These are phyloP conservation scores for Umimayanthus chanpuru DNA, from an alignment of 92 coral and sea anemone species.

Conservation along the genomic window DNA sequence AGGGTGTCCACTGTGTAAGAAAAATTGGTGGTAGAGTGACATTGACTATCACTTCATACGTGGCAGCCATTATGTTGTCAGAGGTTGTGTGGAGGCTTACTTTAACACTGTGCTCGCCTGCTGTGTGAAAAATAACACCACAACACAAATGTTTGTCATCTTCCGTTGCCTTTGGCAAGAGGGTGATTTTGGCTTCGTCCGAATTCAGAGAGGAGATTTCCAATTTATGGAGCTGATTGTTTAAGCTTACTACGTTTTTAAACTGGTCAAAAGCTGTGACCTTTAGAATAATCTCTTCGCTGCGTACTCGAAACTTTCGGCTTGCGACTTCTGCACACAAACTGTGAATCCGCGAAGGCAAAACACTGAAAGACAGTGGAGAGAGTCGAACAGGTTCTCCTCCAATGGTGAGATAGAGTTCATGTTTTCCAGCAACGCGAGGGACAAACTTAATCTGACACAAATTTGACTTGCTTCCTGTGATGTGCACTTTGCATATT, in stretches of 20 bases:
- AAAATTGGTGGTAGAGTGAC: no score
- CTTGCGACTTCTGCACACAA: background rate
- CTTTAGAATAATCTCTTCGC: background rate
- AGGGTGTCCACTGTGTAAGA: no score
- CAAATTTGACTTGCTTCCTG: background rate
- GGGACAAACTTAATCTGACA: background rate
- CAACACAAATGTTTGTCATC: background rate
- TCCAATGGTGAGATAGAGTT: no score
- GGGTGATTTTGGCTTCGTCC: background rate
- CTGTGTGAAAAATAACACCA: background rate
- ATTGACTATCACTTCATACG: no score
- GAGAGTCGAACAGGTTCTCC: background rate
- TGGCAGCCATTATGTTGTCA: no score
- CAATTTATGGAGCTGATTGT: background rate
- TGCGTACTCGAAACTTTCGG: background rate
- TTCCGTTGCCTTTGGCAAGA: background rate
- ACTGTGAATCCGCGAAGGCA: background rate
- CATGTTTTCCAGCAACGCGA: background rate
- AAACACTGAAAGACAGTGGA: background rate
- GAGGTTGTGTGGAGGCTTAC: background rate
- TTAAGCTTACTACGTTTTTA: background rate
- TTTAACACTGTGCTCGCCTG: background rate
- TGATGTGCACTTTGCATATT: background rate
- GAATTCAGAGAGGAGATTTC: background rate
- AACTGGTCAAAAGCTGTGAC: slow-evolving; percentile 14